Evolutionary conservation across 2,797 vertebrate genomes (phyloP).

Genomic region (Trachurus trachurus): DNA sequence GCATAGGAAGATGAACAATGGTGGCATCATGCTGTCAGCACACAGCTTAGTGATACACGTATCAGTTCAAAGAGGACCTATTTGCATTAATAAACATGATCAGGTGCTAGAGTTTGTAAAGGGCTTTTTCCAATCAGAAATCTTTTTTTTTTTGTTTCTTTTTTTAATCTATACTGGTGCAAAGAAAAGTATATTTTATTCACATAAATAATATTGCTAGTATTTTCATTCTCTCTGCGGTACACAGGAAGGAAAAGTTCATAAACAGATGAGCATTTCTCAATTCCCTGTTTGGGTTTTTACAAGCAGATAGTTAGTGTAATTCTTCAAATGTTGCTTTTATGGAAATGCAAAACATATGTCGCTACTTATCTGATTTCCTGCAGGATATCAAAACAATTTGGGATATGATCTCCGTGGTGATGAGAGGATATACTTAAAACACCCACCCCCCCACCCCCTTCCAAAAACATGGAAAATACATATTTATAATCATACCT

Average conservation of each 20-base stretch:
- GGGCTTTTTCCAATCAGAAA: background rate
- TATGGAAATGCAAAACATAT: constrained; percentile 81
- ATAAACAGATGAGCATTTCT: constrained; percentile 71
- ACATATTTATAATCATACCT: constrained; percentile 66
- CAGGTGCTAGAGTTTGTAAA: too few species aligned
- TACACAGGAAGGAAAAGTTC: constrained; percentile 57
- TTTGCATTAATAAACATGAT: background rate
- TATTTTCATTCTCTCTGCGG: constrained; percentile 5
- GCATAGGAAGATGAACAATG: constrained; percentile 37
- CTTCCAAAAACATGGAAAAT: constrained; percentile 50
- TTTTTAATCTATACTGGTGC: background rate
- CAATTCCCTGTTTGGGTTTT: constrained; percentile 66
- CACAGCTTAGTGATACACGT: background rate
- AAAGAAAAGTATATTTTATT: background rate
- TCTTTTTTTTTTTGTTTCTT: background rate
- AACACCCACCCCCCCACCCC: background rate
- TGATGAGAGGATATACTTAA: constrained; percentile 66
- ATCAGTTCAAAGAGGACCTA: background rate
- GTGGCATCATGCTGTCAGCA: constrained; percentile 9
- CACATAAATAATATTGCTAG: background rate
- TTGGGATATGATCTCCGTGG: constrained; percentile 68
- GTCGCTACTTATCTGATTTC: constrained; percentile 80
- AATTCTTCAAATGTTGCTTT: constrained; percentile 80
- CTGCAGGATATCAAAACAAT: constrained; percentile 81
- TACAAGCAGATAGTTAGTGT: constrained; percentile 60